Conservation (phyloP, 1,140 invertebrate species). For the Harlomillsia oculata region DNA sequence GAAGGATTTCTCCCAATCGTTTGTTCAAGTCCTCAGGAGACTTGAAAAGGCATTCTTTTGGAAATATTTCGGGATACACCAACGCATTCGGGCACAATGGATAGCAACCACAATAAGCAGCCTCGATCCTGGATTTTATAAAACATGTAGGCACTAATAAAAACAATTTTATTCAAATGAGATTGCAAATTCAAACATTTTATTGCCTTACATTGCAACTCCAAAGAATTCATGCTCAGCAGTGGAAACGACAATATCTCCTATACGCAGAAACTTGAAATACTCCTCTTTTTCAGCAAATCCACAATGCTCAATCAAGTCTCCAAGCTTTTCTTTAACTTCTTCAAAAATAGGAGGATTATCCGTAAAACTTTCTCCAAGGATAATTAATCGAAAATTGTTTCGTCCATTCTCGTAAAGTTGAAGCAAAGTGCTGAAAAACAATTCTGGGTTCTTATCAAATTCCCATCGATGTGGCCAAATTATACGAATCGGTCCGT, state of each 20-base stretch:
- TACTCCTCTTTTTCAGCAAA: slow-evolving; percentile 52
- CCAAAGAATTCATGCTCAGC: slow-evolving; percentile 67
- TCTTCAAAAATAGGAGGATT: slow-evolving; percentile 48
- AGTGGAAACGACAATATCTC: slow-evolving; percentile 61
- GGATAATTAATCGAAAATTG: slow-evolving; percentile 53
- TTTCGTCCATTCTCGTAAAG: slow-evolving; percentile 46
- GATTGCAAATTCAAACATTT: slow-evolving; percentile 67
- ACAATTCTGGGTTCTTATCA: slow-evolving; percentile 60
- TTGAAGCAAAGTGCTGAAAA: slow-evolving; percentile 50
- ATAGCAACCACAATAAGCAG: slow-evolving; percentile 55
- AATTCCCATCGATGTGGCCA: slow-evolving; percentile 75
- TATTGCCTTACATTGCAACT: slow-evolving; percentile 59
- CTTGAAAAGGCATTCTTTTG: slow-evolving; percentile 49
- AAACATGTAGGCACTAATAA: not conserved
- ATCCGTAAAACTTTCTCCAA: slow-evolving; percentile 51
- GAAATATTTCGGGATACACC: slow-evolving; percentile 66
- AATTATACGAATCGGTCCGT: slow-evolving; percentile 49
- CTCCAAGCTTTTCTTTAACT: slow-evolving; percentile 44
- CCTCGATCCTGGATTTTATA: slow-evolving; percentile 50
- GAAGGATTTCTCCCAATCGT: slow-evolving; percentile 39
- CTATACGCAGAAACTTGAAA: slow-evolving; percentile 45
- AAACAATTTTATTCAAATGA: slow-evolving; percentile 3
- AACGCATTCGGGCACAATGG: slow-evolving; percentile 58
- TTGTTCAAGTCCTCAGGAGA: slow-evolving; percentile 47
- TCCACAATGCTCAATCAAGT: slow-evolving; percentile 54